Conservation (phyloP, 1,140 invertebrate genomes). For the Musca vetustissima region DNA sequence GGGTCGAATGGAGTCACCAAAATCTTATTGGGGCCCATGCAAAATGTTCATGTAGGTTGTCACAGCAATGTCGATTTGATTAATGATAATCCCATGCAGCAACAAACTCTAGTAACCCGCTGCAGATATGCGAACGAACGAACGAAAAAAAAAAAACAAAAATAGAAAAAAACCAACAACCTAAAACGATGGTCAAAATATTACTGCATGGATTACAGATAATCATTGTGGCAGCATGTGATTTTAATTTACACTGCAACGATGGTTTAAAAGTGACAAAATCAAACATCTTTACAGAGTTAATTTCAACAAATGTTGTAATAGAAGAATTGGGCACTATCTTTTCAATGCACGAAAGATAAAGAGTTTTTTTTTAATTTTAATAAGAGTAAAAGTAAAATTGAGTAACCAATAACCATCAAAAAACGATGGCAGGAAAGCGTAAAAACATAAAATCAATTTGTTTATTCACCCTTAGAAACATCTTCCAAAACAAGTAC, state of each 20-base stretch:
- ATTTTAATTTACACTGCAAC: background rate
- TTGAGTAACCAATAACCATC: background rate
- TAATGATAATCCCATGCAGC: constrained; percentile 17
- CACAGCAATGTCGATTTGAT: constrained; percentile 21
- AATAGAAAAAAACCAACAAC: background rate
- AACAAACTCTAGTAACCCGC: background rate
- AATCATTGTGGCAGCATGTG: background rate
- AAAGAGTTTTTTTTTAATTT: too few species aligned
- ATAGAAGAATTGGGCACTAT: too few species aligned
- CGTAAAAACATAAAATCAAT: constrained; percentile 5
- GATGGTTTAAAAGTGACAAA: background rate
- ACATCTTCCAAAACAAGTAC: background rate
- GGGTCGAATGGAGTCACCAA: too few species aligned
- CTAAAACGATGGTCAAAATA: too few species aligned
- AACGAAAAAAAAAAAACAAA: background rate
- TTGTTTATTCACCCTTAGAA: constrained; percentile 11
- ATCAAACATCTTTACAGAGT: too few species aligned
- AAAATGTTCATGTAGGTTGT: constrained; percentile 20
- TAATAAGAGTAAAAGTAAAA: background rate
- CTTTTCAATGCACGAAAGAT: too few species aligned
- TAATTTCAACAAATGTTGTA: too few species aligned
- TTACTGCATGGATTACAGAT: too few species aligned
- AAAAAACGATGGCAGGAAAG: background rate
- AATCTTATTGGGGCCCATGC: background rate
- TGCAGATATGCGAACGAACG: too few species aligned